Percentiles rank a stretch among this genome's conserved stretches.
Conservation (phyloP, 2,113 vertebrate genomes). For the Oreocharis arfaki region DNA sequence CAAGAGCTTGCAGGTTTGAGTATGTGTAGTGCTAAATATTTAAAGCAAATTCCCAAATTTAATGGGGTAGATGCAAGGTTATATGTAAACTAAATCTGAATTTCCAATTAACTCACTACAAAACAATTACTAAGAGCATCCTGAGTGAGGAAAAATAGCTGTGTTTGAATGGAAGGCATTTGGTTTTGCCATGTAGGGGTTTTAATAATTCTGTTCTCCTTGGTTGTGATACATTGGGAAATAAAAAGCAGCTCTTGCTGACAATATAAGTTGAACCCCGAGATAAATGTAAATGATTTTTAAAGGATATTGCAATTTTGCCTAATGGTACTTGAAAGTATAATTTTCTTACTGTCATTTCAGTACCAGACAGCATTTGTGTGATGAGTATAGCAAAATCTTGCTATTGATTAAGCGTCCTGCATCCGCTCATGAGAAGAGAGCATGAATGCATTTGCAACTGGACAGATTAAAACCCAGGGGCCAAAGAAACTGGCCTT, state of each 20-base stretch:
- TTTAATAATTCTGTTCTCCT: neutral
- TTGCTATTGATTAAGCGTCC: neutral
- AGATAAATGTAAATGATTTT: neutral
- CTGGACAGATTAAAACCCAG: neutral
- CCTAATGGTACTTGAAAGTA: neutral
- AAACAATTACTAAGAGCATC: neutral
- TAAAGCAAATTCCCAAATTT: conserved; percentile 12
- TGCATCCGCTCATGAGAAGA: neutral
- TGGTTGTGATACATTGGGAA: neutral
- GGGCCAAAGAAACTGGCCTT: neutral
- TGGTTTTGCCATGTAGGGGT: neutral
- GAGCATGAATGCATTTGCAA: neutral
- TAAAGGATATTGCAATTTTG: neutral
- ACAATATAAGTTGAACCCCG: neutral
- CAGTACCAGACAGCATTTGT: neutral
- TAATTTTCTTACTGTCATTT: neutral
- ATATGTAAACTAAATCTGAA: conserved; percentile 1
- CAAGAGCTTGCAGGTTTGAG: conserved; percentile 4
- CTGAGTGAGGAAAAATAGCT: neutral
- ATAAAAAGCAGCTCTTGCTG: conserved; percentile 2
- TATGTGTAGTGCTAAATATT: neutral
- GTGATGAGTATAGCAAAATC: neutral
- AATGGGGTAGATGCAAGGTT: neutral
- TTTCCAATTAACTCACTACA: conserved; percentile 11
- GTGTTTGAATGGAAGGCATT: neutral